phyloP scores from a whole-genome alignment of 2,888 invertebrate species.

The Cerastis leucographa region DNA sequence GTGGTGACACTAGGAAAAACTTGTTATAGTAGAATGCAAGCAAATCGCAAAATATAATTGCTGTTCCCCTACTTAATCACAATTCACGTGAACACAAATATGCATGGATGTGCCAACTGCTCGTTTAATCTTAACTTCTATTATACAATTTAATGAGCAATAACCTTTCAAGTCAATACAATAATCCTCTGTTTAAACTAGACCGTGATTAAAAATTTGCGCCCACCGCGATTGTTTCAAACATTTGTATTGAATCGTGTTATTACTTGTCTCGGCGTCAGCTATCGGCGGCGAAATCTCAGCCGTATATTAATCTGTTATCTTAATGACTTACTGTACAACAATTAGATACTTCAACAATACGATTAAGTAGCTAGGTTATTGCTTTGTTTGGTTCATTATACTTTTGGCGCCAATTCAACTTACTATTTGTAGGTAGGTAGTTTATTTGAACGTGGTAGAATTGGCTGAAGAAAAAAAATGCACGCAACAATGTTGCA shows the following conservation, averaged over 20 bases:
- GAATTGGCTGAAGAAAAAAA: not conserved
- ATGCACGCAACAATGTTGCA: not conserved
- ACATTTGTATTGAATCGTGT: constrained; percentile 61
- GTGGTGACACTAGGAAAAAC: no score
- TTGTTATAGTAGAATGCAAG: no score
- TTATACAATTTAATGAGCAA: not conserved
- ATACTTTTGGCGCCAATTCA: constrained; percentile 33
- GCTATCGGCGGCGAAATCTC: constrained; percentile 69
- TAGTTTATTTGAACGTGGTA: not conserved
- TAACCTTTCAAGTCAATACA: constrained; percentile 18
- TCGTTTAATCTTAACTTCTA: not conserved
- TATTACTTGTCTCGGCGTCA: constrained; percentile 55
- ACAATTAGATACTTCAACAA: constrained; percentile 67
- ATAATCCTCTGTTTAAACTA: not conserved
- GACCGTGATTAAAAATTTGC: constrained; percentile 66
- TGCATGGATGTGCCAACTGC: not conserved
- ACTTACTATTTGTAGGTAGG: not conserved
- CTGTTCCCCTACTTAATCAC: not conserved
- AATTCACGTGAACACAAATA: not conserved
- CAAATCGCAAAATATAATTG: not conserved
- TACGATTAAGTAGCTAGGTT: constrained; percentile 46
- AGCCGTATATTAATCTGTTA: constrained; percentile 61
- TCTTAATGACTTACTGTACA: constrained; percentile 67
- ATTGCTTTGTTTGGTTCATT: constrained; percentile 43
- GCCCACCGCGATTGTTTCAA: constrained; percentile 67